Percentiles rank a stretch among this genome's conserved stretches.
phyloP scores from a whole-genome alignment of 2,888 invertebrate genomes.

The Orthosia incerta region DNA sequence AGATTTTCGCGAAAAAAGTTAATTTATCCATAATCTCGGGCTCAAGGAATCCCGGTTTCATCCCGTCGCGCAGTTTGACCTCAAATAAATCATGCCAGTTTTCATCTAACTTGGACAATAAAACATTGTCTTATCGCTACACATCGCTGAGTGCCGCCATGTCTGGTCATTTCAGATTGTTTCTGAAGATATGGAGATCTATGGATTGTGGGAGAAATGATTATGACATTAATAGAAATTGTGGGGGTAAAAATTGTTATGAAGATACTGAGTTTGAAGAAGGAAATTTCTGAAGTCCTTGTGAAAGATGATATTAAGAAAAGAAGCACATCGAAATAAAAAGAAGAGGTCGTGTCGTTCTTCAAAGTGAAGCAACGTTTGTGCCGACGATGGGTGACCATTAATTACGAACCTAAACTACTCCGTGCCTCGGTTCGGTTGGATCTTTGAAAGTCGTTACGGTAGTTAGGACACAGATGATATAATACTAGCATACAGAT shows the following conservation, averaged over 20 bases:
- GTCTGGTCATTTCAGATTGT: constrained; percentile 56
- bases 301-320: neutral
- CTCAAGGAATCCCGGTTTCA: constrained; percentile 53
- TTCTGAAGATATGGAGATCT: constrained; percentile 34
- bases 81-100: constrained; percentile 74
- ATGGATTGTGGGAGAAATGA: constrained; percentile 31
- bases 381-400: too few relatives aligned
- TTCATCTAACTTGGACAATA: constrained; percentile 72
- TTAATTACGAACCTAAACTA: too few relatives aligned
- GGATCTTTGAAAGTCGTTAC: too few relatives aligned
- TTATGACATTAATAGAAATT: constrained; percentile 39
- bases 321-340: too few relatives aligned
- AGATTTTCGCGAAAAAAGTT: constrained; percentile 52
- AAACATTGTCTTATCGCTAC: constrained; percentile 66
- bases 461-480: too few relatives aligned
- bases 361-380: too few relatives aligned
- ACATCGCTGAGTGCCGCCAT: constrained; percentile 56
- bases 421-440: too few relatives aligned
- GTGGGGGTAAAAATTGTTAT: neutral
- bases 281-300: neutral
- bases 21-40: constrained; percentile 57
- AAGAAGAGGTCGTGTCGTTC: too few relatives aligned
- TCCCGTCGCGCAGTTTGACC: constrained; percentile 71
- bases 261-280: neutral
- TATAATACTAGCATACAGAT: too few relatives aligned